Percentiles rank a stretch among this genome's conserved stretches.
phyloP scores from a whole-genome alignment of 1,140 invertebrate species.

The Grapholita molesta region DNA sequence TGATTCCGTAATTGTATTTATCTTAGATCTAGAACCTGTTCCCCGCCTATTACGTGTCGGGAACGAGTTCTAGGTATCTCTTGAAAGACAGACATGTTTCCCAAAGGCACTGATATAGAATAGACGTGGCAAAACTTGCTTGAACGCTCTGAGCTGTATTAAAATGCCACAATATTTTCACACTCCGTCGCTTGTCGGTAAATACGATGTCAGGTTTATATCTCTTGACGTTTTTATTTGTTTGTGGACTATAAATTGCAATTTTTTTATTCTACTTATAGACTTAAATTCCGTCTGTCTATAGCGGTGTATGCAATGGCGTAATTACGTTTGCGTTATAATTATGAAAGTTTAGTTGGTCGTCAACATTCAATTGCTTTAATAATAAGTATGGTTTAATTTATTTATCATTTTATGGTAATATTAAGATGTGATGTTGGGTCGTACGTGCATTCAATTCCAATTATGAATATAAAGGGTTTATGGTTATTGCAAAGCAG shows the following conservation, averaged over 20 bases:
- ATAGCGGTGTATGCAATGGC: too few species aligned
- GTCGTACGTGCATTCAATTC: too few species aligned
- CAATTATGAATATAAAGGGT: too few species aligned
- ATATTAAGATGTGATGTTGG: too few species aligned
- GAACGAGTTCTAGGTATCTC: neutral
- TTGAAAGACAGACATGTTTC: neutral
- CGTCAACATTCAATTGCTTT: too few species aligned
- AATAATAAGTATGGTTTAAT: too few species aligned
- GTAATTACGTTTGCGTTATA: too few species aligned
- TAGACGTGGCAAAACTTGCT: neutral
- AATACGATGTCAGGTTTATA: slow-evolving; percentile 16
- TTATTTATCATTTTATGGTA: too few species aligned
- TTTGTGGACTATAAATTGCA: neutral
- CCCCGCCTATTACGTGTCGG: neutral
- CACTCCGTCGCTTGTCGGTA: slow-evolving; percentile 23
- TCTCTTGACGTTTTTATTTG: slow-evolving; percentile 9
- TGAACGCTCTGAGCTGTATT: slow-evolving; percentile 13
- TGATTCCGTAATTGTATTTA: slow-evolving; percentile 20
- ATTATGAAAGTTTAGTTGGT: too few species aligned
- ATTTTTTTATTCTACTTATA: neutral
- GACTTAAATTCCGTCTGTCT: too few species aligned
- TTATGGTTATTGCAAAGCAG: too few species aligned
- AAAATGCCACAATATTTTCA: slow-evolving; percentile 47
- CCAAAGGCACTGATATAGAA: neutral
- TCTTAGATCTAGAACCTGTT: slow-evolving; percentile 18